phyloP scores from a whole-genome alignment of 2,113 vertebrate species.

The Lipophrys pholis region DNA sequence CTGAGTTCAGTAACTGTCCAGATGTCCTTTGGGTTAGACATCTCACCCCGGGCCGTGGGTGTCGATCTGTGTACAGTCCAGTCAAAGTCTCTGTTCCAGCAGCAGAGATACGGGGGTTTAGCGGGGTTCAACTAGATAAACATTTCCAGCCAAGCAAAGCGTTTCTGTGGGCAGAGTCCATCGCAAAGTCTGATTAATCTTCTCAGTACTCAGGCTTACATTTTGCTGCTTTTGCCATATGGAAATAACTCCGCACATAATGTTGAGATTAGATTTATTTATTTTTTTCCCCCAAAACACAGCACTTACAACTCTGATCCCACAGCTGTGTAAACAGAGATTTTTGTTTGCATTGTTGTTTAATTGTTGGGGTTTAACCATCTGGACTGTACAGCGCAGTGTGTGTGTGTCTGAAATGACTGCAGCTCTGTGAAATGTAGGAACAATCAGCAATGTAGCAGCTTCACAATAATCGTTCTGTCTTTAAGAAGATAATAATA shows the following conservation, averaged over 20 bases:
- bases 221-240: neutral
- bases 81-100: slow-evolving; percentile 68
- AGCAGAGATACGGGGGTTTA: slow-evolving; percentile 51
- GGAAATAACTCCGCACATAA: neutral
- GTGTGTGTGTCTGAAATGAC: slow-evolving; percentile 7
- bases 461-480: neutral
- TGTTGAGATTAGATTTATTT: slow-evolving; percentile 17
- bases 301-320: slow-evolving; percentile 5
- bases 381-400: slow-evolving; percentile 21
- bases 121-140: slow-evolving; percentile 52
- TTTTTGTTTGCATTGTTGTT: slow-evolving; percentile 15
- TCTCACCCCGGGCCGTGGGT: slow-evolving; percentile 21
- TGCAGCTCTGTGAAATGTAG: neutral
- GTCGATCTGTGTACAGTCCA: slow-evolving; percentile 64
- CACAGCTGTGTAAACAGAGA: slow-evolving; percentile 57
- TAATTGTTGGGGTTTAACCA: slow-evolving; percentile 28
- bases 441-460: neutral
- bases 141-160: slow-evolving; percentile 36
- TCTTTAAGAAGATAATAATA: neutral
- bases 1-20: slow-evolving; percentile 47
- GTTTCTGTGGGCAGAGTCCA: slow-evolving; percentile 68
- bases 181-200: slow-evolving; percentile 40
- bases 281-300: neutral
- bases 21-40: slow-evolving; percentile 60
- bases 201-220: neutral